Evolutionary conservation across 1,140 invertebrate species (phyloP), one percentile per base, ranked within the genome.

Genomic region (Drosophila guanche): DNA sequence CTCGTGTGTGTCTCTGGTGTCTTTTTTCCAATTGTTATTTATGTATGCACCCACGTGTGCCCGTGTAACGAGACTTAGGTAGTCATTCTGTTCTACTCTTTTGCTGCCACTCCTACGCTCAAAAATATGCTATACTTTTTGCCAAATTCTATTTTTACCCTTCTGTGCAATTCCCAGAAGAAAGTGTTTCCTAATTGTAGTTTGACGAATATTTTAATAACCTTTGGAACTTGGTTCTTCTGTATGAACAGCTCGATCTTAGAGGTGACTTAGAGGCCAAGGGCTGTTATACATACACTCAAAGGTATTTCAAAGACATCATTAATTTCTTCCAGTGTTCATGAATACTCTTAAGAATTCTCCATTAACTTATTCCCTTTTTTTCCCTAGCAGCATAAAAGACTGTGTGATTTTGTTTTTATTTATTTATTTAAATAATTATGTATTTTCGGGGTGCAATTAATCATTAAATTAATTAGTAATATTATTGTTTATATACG

Each of bases 401-500:
- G 12, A 29, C 7, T 4, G n/a, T 20, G 16, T 56, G 54, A 29
- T 29, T 75, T 89, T 80, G 50, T 78, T 70, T 84, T 90, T 86
- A 81, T 86, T 90, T 70, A 74, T 79, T 79, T 90, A 90, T 90
- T 90, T 90, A 90, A 90, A 90, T 90, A 90, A 88, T 90, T 83
- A 90, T 90, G 83, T 86, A 88, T 86, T 83, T 90, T 86, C 74
- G 72, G 75, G 86, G 86, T 90, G 86, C 86, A 90, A 86, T 90
- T 90, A 90, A 86, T 90, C 81, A 79, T 83, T 90, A 90, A 90
- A 86, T 90, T 90, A 90, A 90, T 90, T 86, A 86, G 81, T 86
- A 86, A 88, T 86, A 84, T 89, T 89, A 89, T 89, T 89, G 81
- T 89, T 89, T 89, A 86, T 85, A 90, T 89, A 89, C 84, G 78